phyloP scores from a whole-genome alignment of 2,113 vertebrate genomes.

The Gymnogyps californianus region DNA sequence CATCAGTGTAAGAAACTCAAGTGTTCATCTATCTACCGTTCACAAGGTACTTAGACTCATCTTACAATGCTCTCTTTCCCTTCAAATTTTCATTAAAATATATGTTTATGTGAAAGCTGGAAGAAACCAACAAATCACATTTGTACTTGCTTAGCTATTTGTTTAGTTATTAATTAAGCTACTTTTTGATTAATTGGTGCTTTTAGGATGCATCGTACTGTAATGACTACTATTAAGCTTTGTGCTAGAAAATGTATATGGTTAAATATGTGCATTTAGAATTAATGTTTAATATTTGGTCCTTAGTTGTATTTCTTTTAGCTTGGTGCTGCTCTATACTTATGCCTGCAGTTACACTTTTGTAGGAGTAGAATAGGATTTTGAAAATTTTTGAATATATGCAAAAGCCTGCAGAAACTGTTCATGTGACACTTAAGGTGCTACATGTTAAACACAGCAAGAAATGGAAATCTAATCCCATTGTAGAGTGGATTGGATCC shows the following conservation, averaged over 20 bases:
- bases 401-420: background rate
- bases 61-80: background rate
- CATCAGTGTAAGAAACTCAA: background rate
- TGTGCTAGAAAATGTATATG: background rate
- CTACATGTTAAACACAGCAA: background rate
- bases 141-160: background rate
- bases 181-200: background rate
- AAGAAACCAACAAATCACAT: background rate
- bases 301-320: background rate
- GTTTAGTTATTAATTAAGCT: background rate
- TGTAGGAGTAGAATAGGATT: background rate
- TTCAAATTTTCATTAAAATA: background rate
- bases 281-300: background rate
- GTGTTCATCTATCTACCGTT: background rate
- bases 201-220: background rate
- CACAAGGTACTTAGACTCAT: background rate
- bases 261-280: background rate
- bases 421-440: background rate
- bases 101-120: background rate
- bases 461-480: background rate
- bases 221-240: background rate
- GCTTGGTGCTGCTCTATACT: background rate
- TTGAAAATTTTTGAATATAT: background rate
- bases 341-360: background rate
- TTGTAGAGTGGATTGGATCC: background rate